A percentile compares a stretch with the other conserved stretches of the same genome.
Evolutionary conservation across 1,140 invertebrate species (phyloP).

Genomic region (Pseudomyrmex cubaensis): DNA sequence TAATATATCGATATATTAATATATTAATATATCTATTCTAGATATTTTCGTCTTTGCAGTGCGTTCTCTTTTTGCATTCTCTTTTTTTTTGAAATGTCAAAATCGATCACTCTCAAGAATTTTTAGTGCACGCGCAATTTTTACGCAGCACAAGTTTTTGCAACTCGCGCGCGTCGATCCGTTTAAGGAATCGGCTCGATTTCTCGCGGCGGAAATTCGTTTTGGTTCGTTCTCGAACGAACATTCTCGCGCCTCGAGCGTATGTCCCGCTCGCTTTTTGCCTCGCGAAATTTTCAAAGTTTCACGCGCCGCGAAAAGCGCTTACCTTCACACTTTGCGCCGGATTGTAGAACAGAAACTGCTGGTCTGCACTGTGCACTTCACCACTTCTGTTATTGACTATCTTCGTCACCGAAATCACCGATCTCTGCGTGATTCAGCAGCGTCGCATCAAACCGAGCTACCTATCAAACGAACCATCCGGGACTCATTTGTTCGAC

Average conservation of each 20-base stretch:
- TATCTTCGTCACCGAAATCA: conserved; percentile 16
- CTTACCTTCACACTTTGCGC: conserved; percentile 34
- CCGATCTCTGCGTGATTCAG: conserved; percentile 14
- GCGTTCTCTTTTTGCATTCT: too few relatives aligned
- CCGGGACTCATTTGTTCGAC: background rate
- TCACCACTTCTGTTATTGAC: conserved; percentile 20
- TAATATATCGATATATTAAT: too few relatives aligned
- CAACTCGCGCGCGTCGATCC: background rate
- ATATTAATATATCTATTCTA: too few relatives aligned
- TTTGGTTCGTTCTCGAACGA: background rate
- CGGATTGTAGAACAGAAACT: background rate
- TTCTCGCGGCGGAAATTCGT: conserved; percentile 34
- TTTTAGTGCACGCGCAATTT: background rate
- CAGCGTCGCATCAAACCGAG: conserved; percentile 30
- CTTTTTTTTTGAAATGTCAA: too few relatives aligned
- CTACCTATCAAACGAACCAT: conserved; percentile 13
- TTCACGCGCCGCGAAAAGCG: background rate
- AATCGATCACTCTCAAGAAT: too few relatives aligned
- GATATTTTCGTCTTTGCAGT: too few relatives aligned
- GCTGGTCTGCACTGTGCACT: conserved; percentile 38
- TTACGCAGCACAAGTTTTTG: background rate
- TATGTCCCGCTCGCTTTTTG: conserved; percentile 8
- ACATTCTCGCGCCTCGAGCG: background rate
- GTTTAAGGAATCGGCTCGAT: conserved; percentile 29
- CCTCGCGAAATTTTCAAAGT: conserved; percentile 4